A percentile compares a stretch with the other conserved stretches of the same genome.
phyloP scores from a whole-genome alignment of 2,888 invertebrate genomes.

The Lucinisca nassula region DNA sequence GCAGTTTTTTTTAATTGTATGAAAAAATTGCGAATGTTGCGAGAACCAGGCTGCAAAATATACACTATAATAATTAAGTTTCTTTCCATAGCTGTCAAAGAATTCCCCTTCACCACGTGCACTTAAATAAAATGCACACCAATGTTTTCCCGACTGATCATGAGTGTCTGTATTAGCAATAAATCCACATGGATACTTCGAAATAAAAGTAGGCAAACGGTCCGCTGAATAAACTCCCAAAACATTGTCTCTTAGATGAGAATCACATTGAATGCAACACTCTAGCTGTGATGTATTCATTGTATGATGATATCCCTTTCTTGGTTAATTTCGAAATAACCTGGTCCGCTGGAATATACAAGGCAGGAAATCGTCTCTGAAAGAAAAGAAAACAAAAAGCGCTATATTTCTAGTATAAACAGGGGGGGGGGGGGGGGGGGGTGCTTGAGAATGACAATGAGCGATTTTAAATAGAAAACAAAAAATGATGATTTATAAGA shows the following conservation, averaged over 20 bases:
- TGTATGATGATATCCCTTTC: too few relatives aligned
- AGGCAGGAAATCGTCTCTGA: too few relatives aligned
- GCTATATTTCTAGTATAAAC: too few relatives aligned
- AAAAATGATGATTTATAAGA: too few relatives aligned
- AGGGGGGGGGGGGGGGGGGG: too few relatives aligned
- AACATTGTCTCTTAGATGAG: not conserved
- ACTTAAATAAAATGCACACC: conserved; percentile 19
- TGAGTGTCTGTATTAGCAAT: conserved; percentile 35
- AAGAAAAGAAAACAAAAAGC: too few relatives aligned
- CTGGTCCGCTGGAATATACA: too few relatives aligned
- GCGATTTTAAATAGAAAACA: too few relatives aligned
- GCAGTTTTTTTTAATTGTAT: not conserved
- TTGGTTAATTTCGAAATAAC: too few relatives aligned
- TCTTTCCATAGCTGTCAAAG: not conserved
- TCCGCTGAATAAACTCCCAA: conserved; percentile 39
- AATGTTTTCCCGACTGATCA: conserved; percentile 10
- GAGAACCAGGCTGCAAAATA: not conserved
- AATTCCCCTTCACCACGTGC: not conserved
- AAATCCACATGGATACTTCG: conserved; percentile 8
- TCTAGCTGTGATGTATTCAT: conserved; percentile 36
- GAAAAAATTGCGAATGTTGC: not conserved
- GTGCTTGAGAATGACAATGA: too few relatives aligned
- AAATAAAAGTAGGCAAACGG: conserved; percentile 8
- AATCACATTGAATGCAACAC: conserved; percentile 30
- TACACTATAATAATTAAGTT: not conserved